phyloP scores from a whole-genome alignment of 2,113 vertebrate species.

The Kryptolebias marmoratus region DNA sequence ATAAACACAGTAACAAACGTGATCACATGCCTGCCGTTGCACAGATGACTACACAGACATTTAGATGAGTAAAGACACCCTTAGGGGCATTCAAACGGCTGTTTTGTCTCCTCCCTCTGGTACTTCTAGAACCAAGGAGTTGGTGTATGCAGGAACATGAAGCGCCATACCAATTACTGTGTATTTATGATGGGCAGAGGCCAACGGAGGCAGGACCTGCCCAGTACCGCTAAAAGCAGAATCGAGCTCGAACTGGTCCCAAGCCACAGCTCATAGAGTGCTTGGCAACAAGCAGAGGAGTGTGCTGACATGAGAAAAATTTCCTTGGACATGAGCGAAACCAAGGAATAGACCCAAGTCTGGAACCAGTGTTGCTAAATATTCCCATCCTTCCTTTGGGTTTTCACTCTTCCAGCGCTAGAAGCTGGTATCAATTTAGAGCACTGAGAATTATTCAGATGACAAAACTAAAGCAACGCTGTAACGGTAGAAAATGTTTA shows the following conservation, averaged over 20 bases:
- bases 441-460: slow-evolving; percentile 30
- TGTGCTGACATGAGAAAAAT: slow-evolving; percentile 64
- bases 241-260: slow-evolving; percentile 45
- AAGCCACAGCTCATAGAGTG: slow-evolving; percentile 60
- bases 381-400: slow-evolving; percentile 42
- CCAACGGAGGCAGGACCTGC: slow-evolving; percentile 48
- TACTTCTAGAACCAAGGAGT: slow-evolving; percentile 48
- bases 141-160: slow-evolving; percentile 55
- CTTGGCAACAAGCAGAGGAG: slow-evolving; percentile 35
- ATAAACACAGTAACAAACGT: slow-evolving; percentile 60
- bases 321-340: slow-evolving; percentile 56
- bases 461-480: slow-evolving; percentile 36
- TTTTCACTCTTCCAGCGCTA: slow-evolving; percentile 39
- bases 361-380: slow-evolving; percentile 70
- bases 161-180: slow-evolving; percentile 62
- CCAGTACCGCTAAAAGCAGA: slow-evolving; percentile 58
- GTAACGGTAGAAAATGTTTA: slow-evolving; percentile 33
- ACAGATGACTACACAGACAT: slow-evolving; percentile 53
- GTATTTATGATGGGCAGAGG: slow-evolving; percentile 57
- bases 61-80: slow-evolving; percentile 59
- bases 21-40: slow-evolving; percentile 57
- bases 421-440: slow-evolving; percentile 55
- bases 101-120: slow-evolving; percentile 55
- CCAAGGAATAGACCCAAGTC: slow-evolving; percentile 56
- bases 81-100: slow-evolving; percentile 44